Evolutionary conservation across 2,888 invertebrate genomes (phyloP).

Genomic region (Apamea sordens): DNA sequence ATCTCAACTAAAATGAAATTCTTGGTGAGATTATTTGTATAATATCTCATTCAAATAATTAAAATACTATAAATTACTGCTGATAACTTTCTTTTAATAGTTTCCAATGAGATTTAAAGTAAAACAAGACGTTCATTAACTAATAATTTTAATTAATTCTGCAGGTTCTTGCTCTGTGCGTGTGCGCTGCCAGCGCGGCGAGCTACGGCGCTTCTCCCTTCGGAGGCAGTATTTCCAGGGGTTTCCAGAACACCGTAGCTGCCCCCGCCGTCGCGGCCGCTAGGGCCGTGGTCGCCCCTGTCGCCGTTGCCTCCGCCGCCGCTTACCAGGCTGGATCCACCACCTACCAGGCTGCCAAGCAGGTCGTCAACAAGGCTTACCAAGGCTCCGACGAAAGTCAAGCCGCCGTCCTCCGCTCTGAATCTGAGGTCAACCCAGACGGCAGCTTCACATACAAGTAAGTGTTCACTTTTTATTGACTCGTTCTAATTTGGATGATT

Average conservation of each 20-base stretch:
- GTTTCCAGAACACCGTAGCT: neutral
- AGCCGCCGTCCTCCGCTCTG: slow-evolving; percentile 69
- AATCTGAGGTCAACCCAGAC: slow-evolving; percentile 66
- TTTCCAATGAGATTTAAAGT: neutral
- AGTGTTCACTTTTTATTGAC: slow-evolving; percentile 43
- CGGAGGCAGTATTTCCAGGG: slow-evolving; percentile 6
- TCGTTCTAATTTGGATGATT: neutral
- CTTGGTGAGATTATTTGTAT: slow-evolving; percentile 71
- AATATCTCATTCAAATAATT: neutral
- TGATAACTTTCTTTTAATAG: neutral
- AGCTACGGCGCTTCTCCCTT: slow-evolving; percentile 41
- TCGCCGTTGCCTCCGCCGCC: slow-evolving; percentile 11
- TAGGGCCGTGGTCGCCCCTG: slow-evolving; percentile 20
- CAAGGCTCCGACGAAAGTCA: slow-evolving; percentile 58
- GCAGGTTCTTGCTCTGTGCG: slow-evolving; percentile 74
- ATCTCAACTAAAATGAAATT: slow-evolving; percentile 79
- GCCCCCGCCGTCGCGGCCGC: slow-evolving; percentile 27
- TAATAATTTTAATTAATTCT: slow-evolving; percentile 3
- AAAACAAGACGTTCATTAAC: neutral
- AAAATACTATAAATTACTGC: neutral
- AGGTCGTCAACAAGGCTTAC: slow-evolving; percentile 39
- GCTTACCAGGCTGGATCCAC: neutral
- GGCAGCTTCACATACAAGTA: slow-evolving; percentile 72
- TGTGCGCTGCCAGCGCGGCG: slow-evolving; percentile 74
- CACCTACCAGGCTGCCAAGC: slow-evolving; percentile 30